Base-by-base conservation (phyloP, 1,140 invertebrate genomes). In the Trinorchestia longiramus region DNA sequence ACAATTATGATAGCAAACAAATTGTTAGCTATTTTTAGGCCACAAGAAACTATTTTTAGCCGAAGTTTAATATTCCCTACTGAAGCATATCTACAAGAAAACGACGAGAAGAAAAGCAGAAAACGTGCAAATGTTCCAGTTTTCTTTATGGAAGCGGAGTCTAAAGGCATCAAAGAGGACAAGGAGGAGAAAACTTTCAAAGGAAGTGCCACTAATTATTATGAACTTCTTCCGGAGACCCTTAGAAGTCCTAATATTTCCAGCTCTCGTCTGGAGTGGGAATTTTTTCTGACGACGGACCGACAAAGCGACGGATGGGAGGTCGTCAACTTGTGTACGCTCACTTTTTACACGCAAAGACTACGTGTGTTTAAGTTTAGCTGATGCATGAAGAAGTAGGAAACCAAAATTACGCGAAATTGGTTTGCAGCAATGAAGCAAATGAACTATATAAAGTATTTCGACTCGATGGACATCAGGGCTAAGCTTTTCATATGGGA, bases 161-260 rank as follows among this genome's bases (percentile, higher is more conserved):
- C 88, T 43, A 42, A 90, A 90, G 36, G 11, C 88, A 90, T 90
- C 88, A 90, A 90, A 90, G 88, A 90, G 88, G 88, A 90, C 88
- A 42, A 90, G 11, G 88, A 90, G 88, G 88, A 90, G n/a, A 90
- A 90, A 90, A 90, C 88, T 90, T 90, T 90, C 28, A 3, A 90
- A 90, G 88, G 41, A 90, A 90, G 88, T 90, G 88, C 88, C 88
- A 90, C 88, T 90, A 90, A 90, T 90, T 90, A 90, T 90, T 90
- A 90, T 90, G 88, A 90, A 43, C 88, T 90, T 90, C 88, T 90
- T 90, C 41, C 28, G 0, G 88, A 90, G 88, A 36, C 88, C 36
- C n/a, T 41, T 43, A 19, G 88, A 43, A 90, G 88, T 90, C 41
- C 43, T 90, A 8, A 90, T 42, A 43, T 43, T 43, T 90, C 88